Evolutionary conservation across 2,113 vertebrate species (phyloP).

Genomic region (Phaetusa simplex): DNA sequence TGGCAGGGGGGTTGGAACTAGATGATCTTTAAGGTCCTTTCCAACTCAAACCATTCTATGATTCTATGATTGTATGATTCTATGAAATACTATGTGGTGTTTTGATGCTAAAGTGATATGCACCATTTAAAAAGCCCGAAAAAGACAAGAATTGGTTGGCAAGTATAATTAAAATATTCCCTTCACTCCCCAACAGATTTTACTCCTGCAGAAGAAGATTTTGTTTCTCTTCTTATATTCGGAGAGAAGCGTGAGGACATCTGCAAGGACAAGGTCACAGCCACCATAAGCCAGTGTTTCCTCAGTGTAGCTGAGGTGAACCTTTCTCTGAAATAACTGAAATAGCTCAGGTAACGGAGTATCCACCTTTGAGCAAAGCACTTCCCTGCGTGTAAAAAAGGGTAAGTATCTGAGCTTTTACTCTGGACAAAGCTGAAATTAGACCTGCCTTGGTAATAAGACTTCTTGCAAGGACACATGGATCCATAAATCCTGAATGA

Average conservation of each 20-base stretch:
- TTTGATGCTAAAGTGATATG: not conserved
- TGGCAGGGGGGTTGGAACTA: not conserved
- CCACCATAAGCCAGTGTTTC: not conserved
- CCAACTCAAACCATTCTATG: not conserved
- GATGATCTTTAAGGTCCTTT: not conserved
- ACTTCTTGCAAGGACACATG: not conserved
- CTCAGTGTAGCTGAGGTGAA: not conserved
- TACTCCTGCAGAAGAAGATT: not conserved
- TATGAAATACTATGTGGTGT: not conserved
- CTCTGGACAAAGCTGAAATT: not conserved
- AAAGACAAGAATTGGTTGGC: not conserved
- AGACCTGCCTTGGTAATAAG: not conserved
- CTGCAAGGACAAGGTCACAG: not conserved
- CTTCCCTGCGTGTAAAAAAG: not conserved
- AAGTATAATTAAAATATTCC: not conserved
- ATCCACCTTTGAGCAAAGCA: not conserved
- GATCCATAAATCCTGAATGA: not conserved
- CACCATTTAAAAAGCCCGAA: not conserved
- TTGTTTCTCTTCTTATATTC: not conserved
- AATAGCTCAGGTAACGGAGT: not conserved
- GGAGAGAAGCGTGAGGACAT: not conserved
- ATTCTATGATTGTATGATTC: not conserved
- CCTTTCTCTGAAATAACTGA: not conserved
- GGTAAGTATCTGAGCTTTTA: not conserved
- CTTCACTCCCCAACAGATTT: not conserved